Evolutionary conservation across 2,888 invertebrate species (phyloP).

Genomic region (Drosophila subquinaria): DNA sequence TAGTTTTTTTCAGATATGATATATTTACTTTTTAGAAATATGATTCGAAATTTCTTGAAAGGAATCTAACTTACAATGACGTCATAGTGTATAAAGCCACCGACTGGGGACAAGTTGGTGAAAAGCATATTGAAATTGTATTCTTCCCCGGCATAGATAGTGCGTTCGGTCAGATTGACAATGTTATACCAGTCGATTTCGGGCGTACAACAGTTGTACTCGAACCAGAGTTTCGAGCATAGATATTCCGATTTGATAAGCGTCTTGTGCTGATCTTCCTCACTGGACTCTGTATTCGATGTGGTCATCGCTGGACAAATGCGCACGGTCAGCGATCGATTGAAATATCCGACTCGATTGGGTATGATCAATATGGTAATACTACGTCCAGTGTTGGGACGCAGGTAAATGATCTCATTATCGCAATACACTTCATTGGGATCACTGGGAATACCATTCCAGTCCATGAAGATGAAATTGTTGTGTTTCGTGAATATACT

Average conservation of each 20-base stretch:
- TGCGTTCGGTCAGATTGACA: slow-evolving; percentile 59
- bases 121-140: slow-evolving; percentile 76
- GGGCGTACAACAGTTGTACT: slow-evolving; percentile 78
- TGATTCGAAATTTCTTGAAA: not conserved
- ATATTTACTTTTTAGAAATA: not conserved
- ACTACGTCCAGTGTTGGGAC: slow-evolving; percentile 77
- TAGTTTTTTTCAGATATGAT: too few species aligned
- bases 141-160: slow-evolving; percentile 73
- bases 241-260: slow-evolving; percentile 70
- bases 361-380: slow-evolving; percentile 80
- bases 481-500: slow-evolving; percentile 67
- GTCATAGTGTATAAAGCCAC: slow-evolving; percentile 81
- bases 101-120: slow-evolving; percentile 65
- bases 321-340: slow-evolving; percentile 70
- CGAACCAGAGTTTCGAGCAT: slow-evolving; percentile 69
- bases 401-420: slow-evolving; percentile 76
- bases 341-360: slow-evolving; percentile 73
- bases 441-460: slow-evolving; percentile 80
- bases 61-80: slow-evolving; percentile 70
- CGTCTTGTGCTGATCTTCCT: slow-evolving; percentile 31
- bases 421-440: slow-evolving; percentile 82
- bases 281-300: slow-evolving; percentile 22
- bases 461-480: slow-evolving; percentile 79
- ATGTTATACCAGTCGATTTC: slow-evolving; percentile 62
- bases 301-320: slow-evolving; percentile 67